phyloP scores from a whole-genome alignment of 2,113 vertebrate species.

The Caloenas nicobarica region DNA sequence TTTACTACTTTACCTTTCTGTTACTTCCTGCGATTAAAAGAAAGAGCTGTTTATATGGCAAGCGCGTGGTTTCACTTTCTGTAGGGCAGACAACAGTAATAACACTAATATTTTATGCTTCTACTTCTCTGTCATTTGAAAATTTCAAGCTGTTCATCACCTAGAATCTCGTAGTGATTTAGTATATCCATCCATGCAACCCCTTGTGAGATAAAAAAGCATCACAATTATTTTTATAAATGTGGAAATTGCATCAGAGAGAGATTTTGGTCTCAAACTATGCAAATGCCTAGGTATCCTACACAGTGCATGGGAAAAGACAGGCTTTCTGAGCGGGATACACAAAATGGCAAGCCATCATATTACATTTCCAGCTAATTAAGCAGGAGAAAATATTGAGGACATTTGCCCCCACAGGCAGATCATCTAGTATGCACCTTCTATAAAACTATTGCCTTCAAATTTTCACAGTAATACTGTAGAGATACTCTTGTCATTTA shows the following conservation, averaged over 20 bases:
- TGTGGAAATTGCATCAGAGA: background rate
- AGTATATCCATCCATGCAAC: background rate
- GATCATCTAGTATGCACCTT: background rate
- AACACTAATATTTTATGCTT: background rate
- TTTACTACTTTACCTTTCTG: background rate
- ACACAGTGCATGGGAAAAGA: background rate
- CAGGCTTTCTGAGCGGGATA: background rate
- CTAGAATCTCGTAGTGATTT: background rate
- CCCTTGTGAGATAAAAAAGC: background rate
- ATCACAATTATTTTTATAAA: background rate
- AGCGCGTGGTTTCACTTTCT: background rate
- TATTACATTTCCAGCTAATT: background rate
- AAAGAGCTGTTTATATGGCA: background rate
- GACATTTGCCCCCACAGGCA: background rate
- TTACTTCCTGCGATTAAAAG: background rate
- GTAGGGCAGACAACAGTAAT: background rate
- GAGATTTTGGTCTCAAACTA: background rate
- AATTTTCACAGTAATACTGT: background rate
- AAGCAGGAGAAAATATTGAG: background rate
- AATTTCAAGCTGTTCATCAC: background rate
- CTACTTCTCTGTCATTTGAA: background rate
- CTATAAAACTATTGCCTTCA: background rate
- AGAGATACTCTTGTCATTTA: background rate
- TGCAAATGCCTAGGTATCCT: background rate
- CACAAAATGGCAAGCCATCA: background rate